Percentiles rank a stretch among this genome's conserved stretches.
These are phyloP conservation scores for Latheticus oryzae DNA, from an alignment of 2,888 invertebrate genomes.

Conservation along the genomic window DNA sequence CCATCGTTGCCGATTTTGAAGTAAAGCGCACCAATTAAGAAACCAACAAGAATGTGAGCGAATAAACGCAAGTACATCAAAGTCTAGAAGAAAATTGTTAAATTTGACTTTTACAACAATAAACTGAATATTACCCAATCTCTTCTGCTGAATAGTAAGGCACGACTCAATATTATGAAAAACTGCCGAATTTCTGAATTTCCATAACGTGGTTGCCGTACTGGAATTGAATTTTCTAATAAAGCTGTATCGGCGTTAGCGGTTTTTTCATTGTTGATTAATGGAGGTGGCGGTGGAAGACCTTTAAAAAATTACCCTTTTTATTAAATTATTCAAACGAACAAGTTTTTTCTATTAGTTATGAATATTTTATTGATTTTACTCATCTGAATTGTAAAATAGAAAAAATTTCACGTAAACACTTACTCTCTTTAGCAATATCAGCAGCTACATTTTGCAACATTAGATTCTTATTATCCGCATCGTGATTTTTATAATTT, in stretches of 20 bases:
- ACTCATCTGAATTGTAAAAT: too few relatives aligned
- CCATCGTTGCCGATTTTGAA: conserved; percentile 97
- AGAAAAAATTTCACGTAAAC: too few relatives aligned
- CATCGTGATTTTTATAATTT: conserved; percentile 67
- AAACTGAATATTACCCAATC: conserved; percentile 93
- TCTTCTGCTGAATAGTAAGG: conserved; percentile 85
- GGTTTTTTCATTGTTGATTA: conserved; percentile 19
- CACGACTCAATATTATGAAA: conserved; percentile 87
- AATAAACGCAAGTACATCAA: conserved; percentile 94
- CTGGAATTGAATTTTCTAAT: conserved; percentile 70
- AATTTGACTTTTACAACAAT: neutral
- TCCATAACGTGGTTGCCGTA: conserved; percentile 81
- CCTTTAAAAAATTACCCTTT: too few relatives aligned
- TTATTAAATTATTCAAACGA: too few relatives aligned
- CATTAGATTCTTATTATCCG: conserved; percentile 67
- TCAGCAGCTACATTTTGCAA: conserved; percentile 73
- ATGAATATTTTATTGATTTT: too few relatives aligned
- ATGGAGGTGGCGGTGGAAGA: conserved; percentile 3
- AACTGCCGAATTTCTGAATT: conserved; percentile 86
- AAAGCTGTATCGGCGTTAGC: conserved; percentile 72
- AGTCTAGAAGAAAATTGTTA: conserved; percentile 73
- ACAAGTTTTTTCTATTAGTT: too few relatives aligned
- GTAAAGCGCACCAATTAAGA: conserved; percentile 94
- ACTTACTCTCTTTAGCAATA: conserved; percentile 71
- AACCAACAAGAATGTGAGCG: conserved; percentile 93